phyloP scores from a whole-genome alignment of 2,797 vertebrate species.

The Lophius americanus region DNA sequence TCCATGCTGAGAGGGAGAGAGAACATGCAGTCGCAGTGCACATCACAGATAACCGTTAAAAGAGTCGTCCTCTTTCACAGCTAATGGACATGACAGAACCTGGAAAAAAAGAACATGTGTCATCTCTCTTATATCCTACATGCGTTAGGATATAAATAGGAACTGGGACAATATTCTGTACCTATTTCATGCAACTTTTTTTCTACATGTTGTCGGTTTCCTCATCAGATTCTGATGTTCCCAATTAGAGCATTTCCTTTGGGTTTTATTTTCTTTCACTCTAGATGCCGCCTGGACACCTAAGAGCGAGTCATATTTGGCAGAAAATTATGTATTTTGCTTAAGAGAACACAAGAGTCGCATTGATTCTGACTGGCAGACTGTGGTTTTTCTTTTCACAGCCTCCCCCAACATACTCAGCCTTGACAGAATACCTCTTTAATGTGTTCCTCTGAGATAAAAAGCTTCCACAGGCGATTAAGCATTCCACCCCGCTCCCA shows the following conservation, averaged over 20 bases:
- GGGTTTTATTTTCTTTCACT: constrained; percentile 1
- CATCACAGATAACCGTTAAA: constrained; percentile 70
- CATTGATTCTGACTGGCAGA: constrained; percentile 65
- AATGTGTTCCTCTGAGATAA: constrained; percentile 72
- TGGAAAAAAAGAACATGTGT: constrained; percentile 49
- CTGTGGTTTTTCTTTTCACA: constrained; percentile 63
- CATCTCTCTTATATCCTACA: not conserved
- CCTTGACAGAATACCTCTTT: constrained; percentile 68
- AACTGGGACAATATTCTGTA: not conserved
- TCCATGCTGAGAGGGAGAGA: constrained; percentile 50
- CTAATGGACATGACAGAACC: constrained; percentile 57
- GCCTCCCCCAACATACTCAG: constrained; percentile 54
- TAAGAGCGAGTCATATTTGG: constrained; percentile 42
- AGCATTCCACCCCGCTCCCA: constrained; percentile 55
- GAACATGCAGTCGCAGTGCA: constrained; percentile 60
- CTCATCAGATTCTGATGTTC: not conserved
- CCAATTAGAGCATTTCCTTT: not conserved
- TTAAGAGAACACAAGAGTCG: constrained; percentile 57
- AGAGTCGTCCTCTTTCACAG: constrained; percentile 54
- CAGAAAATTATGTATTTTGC: constrained; percentile 49
- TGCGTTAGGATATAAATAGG: constrained; percentile 29
- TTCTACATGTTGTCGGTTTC: not conserved
- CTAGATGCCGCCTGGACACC: constrained; percentile 27
- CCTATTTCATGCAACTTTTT: constrained; percentile 11
- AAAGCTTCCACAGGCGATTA: constrained; percentile 68